These are phyloP conservation scores for Cryptops parisi DNA, from an alignment of 2,888 invertebrate genomes.

Conservation along the genomic window DNA sequence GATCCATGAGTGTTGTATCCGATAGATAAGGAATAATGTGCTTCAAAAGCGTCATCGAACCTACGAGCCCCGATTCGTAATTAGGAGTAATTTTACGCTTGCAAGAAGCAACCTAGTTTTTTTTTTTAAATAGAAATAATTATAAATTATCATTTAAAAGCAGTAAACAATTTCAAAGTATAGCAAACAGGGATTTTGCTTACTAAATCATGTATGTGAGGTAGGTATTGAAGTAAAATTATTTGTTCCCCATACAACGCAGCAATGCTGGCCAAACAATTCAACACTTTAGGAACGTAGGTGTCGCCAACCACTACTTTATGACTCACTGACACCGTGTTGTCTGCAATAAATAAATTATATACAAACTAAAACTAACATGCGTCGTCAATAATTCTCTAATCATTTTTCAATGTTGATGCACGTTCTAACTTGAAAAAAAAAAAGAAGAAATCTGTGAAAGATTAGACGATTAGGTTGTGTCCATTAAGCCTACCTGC, in stretches of 20 bases:
- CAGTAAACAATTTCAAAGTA: too few species aligned
- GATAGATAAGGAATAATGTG: conserved; percentile 65
- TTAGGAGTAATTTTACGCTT: conserved; percentile 63
- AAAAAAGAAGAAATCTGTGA: too few species aligned
- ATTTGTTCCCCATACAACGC: conserved; percentile 76
- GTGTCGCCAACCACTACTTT: conserved; percentile 48
- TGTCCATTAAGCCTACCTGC: too few species aligned
- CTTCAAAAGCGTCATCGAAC: conserved; percentile 63
- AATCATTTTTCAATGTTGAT: neutral
- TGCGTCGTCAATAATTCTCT: neutral
- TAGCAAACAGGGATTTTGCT: too few species aligned
- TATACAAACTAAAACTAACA: neutral
- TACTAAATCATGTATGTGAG: conserved; percentile 66
- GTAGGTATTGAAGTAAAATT: conserved; percentile 73
- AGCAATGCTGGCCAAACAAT: conserved; percentile 75
- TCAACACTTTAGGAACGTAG: conserved; percentile 72
- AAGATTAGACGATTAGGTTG: too few species aligned
- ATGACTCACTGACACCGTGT: conserved; percentile 12
- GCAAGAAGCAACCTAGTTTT: conserved; percentile 54
- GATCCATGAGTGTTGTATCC: conserved; percentile 73
- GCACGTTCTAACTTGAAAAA: too few species aligned
- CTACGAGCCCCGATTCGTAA: conserved; percentile 76
- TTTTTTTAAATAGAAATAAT: neutral
- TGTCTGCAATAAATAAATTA: conserved; percentile 13
- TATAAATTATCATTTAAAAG: neutral